Evolutionary conservation across 2,888 invertebrate genomes (phyloP), one percentile per base, ranked within the genome.

Genomic region (Heliconius ethilla): DNA sequence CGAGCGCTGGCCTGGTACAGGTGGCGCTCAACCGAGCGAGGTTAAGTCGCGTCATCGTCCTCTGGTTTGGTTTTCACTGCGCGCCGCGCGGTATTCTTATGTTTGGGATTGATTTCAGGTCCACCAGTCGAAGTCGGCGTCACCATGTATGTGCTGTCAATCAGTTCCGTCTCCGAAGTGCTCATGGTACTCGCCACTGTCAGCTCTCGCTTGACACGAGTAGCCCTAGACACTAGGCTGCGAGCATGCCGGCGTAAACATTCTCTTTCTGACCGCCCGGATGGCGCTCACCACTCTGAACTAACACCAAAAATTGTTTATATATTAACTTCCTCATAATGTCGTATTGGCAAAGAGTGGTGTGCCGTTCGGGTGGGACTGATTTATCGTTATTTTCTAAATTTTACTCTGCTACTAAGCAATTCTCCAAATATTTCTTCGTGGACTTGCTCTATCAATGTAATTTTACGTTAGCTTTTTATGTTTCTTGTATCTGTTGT

Each of bases 121-220:
- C 97, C 97, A 94, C 98, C 99, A 92, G 99, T 99, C 95, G 98
- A 98, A 95, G 98, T 99, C 94, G 98, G 98, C 94, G 98, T 99
- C 96, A 98, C 98, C 95, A 98, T 99, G 97, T 98, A 98, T 96
- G 98, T 99, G 95, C 97, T 98, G 95, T 98, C 98, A 96, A 99
- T 99, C 97, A 98, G 98, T 96, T 98, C 98, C 95, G 98, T 99
- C 95, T 98, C 98, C 95, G 99, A 99, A 97, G 98, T 98, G 95
- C 97, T 98, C 96, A 99, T 98, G 98, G 98, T 98, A 97, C 94
- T 94, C 94, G 92, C 88, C 88, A 85, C 89, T 91, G 98, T 99
- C 96, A 98, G 98, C 96, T 98, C 98, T 83, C 82, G 86, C 86
- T 86, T 85, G 86, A 82, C 86, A 92, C 91, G 93, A 94, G 92